These are phyloP conservation scores for Nannospalax galili DNA, from an alignment of 2,113 vertebrate genomes.

Conservation along the genomic window DNA sequence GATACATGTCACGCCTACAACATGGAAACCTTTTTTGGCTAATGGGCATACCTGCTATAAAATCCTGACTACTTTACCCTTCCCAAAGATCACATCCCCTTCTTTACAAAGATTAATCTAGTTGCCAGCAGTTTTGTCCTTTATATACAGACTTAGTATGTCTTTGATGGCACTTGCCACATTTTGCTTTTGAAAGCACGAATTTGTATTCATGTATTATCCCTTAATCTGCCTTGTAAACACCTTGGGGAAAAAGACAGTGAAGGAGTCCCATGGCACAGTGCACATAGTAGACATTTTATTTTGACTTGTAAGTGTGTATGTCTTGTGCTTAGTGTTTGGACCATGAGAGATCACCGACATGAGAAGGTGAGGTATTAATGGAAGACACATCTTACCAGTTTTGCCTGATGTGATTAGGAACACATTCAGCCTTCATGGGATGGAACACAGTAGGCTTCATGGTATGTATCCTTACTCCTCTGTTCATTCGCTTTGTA, in stretches of 20 bases:
- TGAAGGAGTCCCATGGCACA: neutral
- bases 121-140: neutral
- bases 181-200: neutral
- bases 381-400: neutral
- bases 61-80: neutral
- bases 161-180: neutral
- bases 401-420: neutral
- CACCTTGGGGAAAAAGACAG: neutral
- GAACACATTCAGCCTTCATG: neutral
- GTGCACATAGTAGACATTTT: neutral
- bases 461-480: neutral
- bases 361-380: neutral
- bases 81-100: neutral
- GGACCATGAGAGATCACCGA: neutral
- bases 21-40: neutral
- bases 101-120: conserved; percentile 18
- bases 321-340: neutral
- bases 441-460: neutral
- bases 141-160: neutral
- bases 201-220: neutral
- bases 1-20: neutral
- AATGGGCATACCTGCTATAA: neutral
- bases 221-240: neutral
- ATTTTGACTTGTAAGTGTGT: neutral
- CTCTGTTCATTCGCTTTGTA: neutral